Conservation (phyloP, 2,888 invertebrate genomes). For the Cantharis nigra region DNA sequence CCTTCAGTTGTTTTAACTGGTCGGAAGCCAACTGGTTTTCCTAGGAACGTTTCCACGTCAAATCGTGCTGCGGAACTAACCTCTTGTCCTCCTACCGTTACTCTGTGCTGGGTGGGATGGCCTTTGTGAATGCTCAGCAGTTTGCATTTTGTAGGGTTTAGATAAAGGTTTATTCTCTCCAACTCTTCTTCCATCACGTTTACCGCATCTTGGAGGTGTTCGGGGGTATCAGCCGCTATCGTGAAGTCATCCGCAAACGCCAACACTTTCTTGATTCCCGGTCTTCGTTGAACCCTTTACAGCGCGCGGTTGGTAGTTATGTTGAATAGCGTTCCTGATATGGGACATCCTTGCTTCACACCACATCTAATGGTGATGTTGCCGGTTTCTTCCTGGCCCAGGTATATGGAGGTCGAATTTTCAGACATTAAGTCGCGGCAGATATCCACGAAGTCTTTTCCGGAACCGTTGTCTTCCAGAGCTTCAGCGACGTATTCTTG, state of each 20-base stretch:
- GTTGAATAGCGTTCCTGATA: too few species aligned
- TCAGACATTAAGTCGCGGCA: too few species aligned
- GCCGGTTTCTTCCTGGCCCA: not conserved
- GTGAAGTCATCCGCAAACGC: not conserved
- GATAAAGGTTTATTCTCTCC: not conserved
- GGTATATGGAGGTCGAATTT: rapidly evolving
- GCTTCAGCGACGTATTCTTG: not conserved
- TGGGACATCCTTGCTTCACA: not conserved
- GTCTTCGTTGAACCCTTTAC: not conserved
- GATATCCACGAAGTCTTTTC: too few species aligned
- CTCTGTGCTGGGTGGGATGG: rapidly evolving
- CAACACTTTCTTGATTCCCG: not conserved
- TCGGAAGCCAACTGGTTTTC: not conserved
- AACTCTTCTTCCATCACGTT: not conserved
- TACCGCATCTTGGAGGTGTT: not conserved
- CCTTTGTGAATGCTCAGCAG: not conserved
- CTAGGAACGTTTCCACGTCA: not conserved
- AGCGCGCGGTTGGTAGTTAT: too few species aligned
- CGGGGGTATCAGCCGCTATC: not conserved
- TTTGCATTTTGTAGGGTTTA: not conserved
- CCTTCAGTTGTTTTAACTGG: too few species aligned
- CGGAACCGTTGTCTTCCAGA: too few species aligned
- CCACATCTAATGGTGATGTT: not conserved
- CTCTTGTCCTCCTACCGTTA: not conserved
- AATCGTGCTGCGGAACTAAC: not conserved